Evolutionary conservation across 2,797 vertebrate species (phyloP).

Genomic region (Dromococcyx pavoninus): DNA sequence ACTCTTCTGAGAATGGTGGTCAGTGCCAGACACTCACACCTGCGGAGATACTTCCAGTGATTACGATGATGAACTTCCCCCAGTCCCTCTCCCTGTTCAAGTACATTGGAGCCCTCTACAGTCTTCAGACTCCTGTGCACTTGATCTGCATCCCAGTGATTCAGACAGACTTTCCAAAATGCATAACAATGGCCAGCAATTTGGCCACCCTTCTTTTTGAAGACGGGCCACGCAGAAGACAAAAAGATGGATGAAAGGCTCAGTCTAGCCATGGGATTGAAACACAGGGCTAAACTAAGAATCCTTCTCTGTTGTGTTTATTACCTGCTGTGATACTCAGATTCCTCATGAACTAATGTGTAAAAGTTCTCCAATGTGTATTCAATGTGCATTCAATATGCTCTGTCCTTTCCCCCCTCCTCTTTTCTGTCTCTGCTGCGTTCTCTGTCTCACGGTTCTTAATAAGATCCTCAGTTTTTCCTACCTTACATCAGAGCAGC

Average conservation of each 20-base stretch:
- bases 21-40: neutral
- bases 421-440: neutral
- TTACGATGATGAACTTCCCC: neutral
- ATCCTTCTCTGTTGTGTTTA: neutral
- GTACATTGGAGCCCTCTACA: neutral
- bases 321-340: neutral
- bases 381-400: too few relatives aligned
- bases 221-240: neutral
- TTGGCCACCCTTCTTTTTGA: neutral
- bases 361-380: neutral
- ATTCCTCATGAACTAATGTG: neutral
- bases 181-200: neutral
- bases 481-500: neutral
- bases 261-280: neutral
- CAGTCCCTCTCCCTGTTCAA: neutral
- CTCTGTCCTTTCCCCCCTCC: neutral
- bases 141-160: neutral
- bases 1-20: too few relatives aligned
- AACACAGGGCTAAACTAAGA: neutral
- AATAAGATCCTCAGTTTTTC: neutral
- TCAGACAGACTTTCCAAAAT: neutral
- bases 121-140: neutral
- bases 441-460: neutral
- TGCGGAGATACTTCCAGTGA: neutral
- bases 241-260: neutral